Conservation (phyloP, 64 coral and sea anemone species). For the Pocillopora damicornis region DNA sequence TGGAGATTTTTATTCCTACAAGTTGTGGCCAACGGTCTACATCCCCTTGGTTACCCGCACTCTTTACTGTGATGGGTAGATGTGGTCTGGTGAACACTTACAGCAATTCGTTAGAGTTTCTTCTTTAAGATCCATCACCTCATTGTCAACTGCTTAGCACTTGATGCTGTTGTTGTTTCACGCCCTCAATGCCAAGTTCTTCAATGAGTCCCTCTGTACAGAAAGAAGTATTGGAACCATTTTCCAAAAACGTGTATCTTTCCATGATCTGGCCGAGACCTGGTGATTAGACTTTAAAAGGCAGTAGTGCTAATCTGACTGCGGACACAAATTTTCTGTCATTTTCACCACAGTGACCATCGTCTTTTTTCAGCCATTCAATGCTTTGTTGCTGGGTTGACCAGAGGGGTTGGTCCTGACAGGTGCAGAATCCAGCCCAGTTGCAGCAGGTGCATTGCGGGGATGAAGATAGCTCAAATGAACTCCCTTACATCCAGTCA, state of each 20-base stretch:
- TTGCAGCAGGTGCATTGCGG: no score
- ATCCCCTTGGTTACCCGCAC: no score
- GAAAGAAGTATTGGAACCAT: background rate
- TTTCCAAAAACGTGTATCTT: background rate
- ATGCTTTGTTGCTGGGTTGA: background rate
- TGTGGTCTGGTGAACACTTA: no score
- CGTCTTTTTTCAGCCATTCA: background rate
- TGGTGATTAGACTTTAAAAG: background rate
- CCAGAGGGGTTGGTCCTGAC: no score
- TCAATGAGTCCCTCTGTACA: background rate
- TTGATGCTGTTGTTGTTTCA: background rate
- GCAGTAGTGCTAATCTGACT: conserved; percentile 13
- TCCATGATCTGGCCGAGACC: background rate
- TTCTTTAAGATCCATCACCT: background rate
- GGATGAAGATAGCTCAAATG: no score
- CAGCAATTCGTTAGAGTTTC: no score
- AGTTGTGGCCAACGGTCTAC: conserved; percentile 8
- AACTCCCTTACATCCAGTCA: no score
- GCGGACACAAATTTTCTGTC: background rate
- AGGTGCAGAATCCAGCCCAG: no score
- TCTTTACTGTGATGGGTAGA: no score
- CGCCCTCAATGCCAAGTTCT: background rate
- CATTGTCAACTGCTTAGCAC: background rate
- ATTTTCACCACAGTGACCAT: background rate
- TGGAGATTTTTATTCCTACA: conserved; percentile 13